Percentiles rank a stretch among this genome's conserved stretches.
These are phyloP conservation scores for Cheilosia grossa DNA, from an alignment of 2,888 invertebrate species.

Conservation along the genomic window DNA sequence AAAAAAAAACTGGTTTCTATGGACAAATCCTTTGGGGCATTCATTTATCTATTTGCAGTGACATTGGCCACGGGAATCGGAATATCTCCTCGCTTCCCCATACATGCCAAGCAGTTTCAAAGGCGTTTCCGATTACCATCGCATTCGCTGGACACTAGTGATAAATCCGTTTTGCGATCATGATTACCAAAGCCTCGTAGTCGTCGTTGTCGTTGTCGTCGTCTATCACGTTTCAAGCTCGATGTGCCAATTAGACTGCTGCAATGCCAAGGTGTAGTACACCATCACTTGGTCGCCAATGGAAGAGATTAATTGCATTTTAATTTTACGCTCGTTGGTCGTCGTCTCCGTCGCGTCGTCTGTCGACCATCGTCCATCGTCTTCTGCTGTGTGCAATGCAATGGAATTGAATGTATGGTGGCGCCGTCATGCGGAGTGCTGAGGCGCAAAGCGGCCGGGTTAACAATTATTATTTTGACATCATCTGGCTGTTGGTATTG, in stretches of 20 bases:
- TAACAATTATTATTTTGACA: slow-evolving; percentile 37
- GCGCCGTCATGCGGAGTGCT: slow-evolving; percentile 22
- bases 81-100: background rate
- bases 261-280: slow-evolving; percentile 38
- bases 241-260: slow-evolving; percentile 31
- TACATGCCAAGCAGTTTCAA: background rate
- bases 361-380: background rate
- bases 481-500: slow-evolving; percentile 21
- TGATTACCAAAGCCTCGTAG: slow-evolving; percentile 23
- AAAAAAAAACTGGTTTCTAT: slow-evolving; percentile 51
- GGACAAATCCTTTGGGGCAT: slow-evolving; percentile 52
- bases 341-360: background rate
- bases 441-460: slow-evolving; percentile 1
- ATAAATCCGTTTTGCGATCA: slow-evolving; percentile 22
- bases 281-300: slow-evolving; percentile 13
- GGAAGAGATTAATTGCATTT: slow-evolving; percentile 45
- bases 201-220: slow-evolving; percentile 11
- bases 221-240: slow-evolving; percentile 38
- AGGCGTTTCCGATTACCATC: slow-evolving; percentile 42
- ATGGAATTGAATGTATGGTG: slow-evolving; percentile 26
- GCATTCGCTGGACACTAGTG: slow-evolving; percentile 7
- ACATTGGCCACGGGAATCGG: slow-evolving; percentile 39
- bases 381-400: slow-evolving; percentile 1
- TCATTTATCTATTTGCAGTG: slow-evolving; percentile 46
- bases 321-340: slow-evolving; percentile 20